These are phyloP conservation scores for Typhlichthys subterraneus DNA, from an alignment of 2,797 vertebrate species.

Conservation along the genomic window DNA sequence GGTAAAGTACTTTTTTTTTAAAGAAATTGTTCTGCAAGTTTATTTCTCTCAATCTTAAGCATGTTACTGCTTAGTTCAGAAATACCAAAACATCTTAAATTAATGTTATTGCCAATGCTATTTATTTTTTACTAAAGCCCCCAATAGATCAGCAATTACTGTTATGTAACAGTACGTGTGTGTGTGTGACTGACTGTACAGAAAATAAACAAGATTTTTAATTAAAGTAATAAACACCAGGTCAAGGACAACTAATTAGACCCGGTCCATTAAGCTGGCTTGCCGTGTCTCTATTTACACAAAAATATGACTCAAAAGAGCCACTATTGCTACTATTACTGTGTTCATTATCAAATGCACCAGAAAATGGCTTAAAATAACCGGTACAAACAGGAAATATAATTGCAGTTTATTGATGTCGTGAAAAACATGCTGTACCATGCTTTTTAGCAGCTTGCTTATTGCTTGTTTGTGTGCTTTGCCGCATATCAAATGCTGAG, in stretches of 20 bases:
- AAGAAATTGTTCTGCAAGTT: too few relatives aligned
- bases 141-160: too few relatives aligned
- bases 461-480: constrained; percentile 22
- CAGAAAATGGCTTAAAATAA: background rate
- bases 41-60: too few relatives aligned
- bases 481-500: constrained; percentile 24
- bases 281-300: background rate
- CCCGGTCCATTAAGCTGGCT: constrained; percentile 1
- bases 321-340: too few relatives aligned
- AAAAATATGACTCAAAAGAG: background rate
- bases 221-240: constrained; percentile 16
- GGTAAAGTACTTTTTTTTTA: too few relatives aligned
- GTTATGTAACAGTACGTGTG: too few relatives aligned
- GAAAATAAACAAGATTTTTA: too few relatives aligned
- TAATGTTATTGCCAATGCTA: too few relatives aligned
- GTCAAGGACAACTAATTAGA: constrained; percentile 7
- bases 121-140: too few relatives aligned
- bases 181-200: too few relatives aligned
- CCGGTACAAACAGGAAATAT: background rate
- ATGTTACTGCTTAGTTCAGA: too few relatives aligned
- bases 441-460: background rate
- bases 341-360: background rate
- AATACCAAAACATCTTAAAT: too few relatives aligned
- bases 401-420: background rate
- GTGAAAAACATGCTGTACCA: background rate